Base-by-base conservation (phyloP, 2,888 invertebrate species). In the Herminia tarsipennalis region DNA sequence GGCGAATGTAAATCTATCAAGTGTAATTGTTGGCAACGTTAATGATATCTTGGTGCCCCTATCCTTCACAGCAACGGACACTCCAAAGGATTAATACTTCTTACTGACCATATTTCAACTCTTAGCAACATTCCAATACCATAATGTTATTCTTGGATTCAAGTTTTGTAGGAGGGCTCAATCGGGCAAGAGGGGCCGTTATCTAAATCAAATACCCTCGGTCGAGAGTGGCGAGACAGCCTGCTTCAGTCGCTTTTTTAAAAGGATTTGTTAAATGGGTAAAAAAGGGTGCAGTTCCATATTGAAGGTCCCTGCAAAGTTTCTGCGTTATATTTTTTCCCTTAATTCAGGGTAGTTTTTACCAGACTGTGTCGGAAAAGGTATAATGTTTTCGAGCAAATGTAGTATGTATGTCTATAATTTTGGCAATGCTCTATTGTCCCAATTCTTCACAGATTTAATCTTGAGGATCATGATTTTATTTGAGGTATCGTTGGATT, bases 151-250 rank as follows among this genome's bases (percentile, higher is more conserved):
- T 34, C 34, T 29, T 34, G 28, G 22, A 16, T 14, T 8, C 29
- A 27, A 28, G 22, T 35, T 8, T n/a, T 12, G 9, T 21, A 22
- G 16, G 25, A 48, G 62, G 58, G 43, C 43, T 45, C 53, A 40
- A 55, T 48, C 47, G 49, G 43, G 48, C 42, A 44, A 50, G 55
- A 66, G 64, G 69, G 67, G 34, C 60, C 56, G 60, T 69, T 73
- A 73, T 73, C 76, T 75, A 74, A 76, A 76, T 76, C 75, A 76
- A 70, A 73, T 65, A 62, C 70, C 71, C 74, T 60, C 56, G 47
- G 50, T 44, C 66, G 49, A 56, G 66, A 63, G 50, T 44, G 64
- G 49, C 56, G 66, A 63, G 62, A 56, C 70, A 67, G 71, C 65
- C 58, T 66, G 73, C 58, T 55, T 52, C 41, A 66, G 61, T 58